Evolutionary conservation across 2,797 vertebrate genomes (phyloP).

Genomic region (Alca torda): DNA sequence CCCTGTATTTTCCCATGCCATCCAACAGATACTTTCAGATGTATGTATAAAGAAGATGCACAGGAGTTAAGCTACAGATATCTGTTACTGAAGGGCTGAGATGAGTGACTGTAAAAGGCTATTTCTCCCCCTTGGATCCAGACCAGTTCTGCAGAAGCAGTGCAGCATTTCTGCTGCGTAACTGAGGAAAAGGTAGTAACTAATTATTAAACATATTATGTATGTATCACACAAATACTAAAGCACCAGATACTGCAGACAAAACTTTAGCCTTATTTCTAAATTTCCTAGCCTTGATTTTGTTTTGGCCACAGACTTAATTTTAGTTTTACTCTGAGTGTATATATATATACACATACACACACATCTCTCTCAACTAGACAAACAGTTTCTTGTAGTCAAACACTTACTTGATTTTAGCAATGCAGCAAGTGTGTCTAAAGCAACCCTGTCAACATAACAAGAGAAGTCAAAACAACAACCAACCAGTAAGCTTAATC

Average conservation of each 20-base stretch:
- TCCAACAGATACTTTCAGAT: not conserved
- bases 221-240: not conserved
- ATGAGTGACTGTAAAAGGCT: not conserved
- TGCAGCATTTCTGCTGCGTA: not conserved
- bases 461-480: conserved; percentile 74
- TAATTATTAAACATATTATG: not conserved
- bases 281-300: not conserved
- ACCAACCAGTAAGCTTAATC: conserved; percentile 67
- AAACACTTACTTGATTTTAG: conserved; percentile 97
- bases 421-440: conserved; percentile 94
- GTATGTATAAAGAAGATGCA: not conserved
- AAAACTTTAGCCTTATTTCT: not conserved
- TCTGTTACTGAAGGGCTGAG: not conserved
- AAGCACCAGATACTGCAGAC: not conserved
- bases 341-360: not conserved
- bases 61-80: not conserved
- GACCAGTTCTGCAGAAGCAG: not conserved
- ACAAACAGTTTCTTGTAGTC: conserved; percentile 56
- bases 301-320: not conserved
- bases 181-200: not conserved
- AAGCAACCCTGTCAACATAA: conserved; percentile 89
- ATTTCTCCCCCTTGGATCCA: not conserved
- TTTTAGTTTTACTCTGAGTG: not conserved
- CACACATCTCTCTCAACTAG: not conserved
- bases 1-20: not conserved